These are phyloP conservation scores for Apotomis turbidana DNA, from an alignment of 2,888 invertebrate genomes.

Conservation along the genomic window DNA sequence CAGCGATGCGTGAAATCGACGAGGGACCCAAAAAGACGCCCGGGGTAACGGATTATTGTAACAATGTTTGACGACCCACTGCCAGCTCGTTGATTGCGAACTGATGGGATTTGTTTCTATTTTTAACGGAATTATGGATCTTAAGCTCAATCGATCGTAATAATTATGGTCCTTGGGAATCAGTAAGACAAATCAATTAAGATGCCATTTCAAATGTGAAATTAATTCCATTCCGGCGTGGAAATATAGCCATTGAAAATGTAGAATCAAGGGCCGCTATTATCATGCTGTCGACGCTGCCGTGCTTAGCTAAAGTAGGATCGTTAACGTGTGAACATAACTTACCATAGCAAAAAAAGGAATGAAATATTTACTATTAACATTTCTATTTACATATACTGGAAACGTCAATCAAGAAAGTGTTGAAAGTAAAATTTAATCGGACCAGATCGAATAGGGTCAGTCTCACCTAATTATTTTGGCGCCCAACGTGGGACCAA, in stretches of 20 bases:
- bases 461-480: constrained; percentile 39
- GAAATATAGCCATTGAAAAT: too few species aligned
- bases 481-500: constrained; percentile 43
- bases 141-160: constrained; percentile 8
- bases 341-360: too few species aligned
- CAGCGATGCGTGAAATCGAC: constrained; percentile 36
- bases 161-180: constrained; percentile 3
- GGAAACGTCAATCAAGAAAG: too few species aligned
- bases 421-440: constrained; percentile 46
- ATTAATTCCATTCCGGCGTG: too few species aligned
- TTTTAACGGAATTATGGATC: constrained; percentile 16
- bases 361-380: too few species aligned
- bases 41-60: constrained; percentile 33
- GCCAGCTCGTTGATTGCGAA: constrained; percentile 30
- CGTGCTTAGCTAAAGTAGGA: too few species aligned
- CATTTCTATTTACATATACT: too few species aligned
- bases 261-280: too few species aligned
- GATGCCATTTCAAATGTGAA: neutral
- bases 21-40: constrained; percentile 35
- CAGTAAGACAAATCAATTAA: neutral
- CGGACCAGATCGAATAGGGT: constrained; percentile 49
- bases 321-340: too few species aligned
- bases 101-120: constrained; percentile 25
- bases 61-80: constrained; percentile 41
- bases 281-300: too few species aligned